Percentiles rank a stretch among this genome's conserved stretches.
Evolutionary conservation across 2,113 vertebrate species (phyloP).

Genomic region (Rhombomys opimus): DNA sequence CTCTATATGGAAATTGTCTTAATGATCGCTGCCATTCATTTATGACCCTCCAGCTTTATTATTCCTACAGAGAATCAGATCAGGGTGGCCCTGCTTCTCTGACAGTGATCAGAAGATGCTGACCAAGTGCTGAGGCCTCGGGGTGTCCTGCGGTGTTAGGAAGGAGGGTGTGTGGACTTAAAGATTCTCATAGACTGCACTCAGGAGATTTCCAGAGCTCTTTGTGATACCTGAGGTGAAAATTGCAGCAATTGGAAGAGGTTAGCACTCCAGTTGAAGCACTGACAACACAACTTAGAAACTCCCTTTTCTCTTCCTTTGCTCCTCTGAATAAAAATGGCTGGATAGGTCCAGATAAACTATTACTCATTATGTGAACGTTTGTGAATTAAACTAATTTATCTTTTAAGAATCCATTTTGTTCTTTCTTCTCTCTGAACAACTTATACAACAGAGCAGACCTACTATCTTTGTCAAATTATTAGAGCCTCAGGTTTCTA

Average conservation of each 20-base stretch:
- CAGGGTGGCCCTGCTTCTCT: neutral
- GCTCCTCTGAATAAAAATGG: slow-evolving; percentile 64
- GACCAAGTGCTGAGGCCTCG: neutral
- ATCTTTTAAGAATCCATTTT: slow-evolving; percentile 62
- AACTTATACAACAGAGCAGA: slow-evolving; percentile 57
- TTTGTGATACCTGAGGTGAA: slow-evolving; percentile 67
- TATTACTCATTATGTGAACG: slow-evolving; percentile 38
- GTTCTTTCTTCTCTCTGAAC: slow-evolving; percentile 49
- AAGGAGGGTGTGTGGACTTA: slow-evolving; percentile 24
- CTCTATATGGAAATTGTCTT: neutral
- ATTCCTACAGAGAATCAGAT: neutral
- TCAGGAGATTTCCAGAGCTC: slow-evolving; percentile 39
- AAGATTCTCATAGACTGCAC: slow-evolving; percentile 34
- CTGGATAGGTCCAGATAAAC: slow-evolving; percentile 31
- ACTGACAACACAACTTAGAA: slow-evolving; percentile 38
- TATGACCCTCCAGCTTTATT: neutral
- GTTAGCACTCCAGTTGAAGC: slow-evolving; percentile 61
- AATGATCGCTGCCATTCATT: neutral
- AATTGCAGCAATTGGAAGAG: slow-evolving; percentile 74
- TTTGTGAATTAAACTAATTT: slow-evolving; percentile 74
- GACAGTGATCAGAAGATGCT: neutral
- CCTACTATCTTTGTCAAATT: slow-evolving; percentile 68
- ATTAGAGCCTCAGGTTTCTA: slow-evolving; percentile 64
- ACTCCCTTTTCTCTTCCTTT: slow-evolving; percentile 5
- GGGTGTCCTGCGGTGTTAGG: neutral